Conservation (phyloP, 1,140 invertebrate species). For the Vanessa tameamea region DNA sequence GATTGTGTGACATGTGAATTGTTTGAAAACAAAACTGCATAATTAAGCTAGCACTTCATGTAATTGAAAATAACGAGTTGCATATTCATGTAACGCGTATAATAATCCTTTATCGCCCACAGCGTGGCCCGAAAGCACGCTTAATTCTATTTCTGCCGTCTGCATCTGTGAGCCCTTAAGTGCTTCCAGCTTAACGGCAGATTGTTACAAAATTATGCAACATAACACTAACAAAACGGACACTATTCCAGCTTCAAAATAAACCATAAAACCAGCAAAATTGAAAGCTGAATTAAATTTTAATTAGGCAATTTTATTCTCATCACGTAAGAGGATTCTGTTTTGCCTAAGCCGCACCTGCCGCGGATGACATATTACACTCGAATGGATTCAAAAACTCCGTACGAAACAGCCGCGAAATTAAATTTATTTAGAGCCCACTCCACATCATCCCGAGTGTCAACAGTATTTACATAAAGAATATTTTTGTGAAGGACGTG, state of each 20-base stretch:
- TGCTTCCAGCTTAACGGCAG: constrained; percentile 49
- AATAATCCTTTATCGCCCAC: constrained; percentile 51
- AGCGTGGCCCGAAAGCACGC: constrained; percentile 27
- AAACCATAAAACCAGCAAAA: constrained; percentile 25
- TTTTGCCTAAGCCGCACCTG: constrained; percentile 49
- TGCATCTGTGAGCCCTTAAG: constrained; percentile 44
- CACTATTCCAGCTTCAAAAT: constrained; percentile 26
- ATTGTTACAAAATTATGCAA: constrained; percentile 30
- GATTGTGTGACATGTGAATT: constrained; percentile 42
- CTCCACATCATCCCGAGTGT: constrained; percentile 65
- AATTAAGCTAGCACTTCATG: constrained; percentile 40
- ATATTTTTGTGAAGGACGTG: constrained; percentile 70
- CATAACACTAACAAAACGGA: constrained; percentile 23
- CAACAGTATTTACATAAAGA: constrained; percentile 72
- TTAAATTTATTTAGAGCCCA: constrained; percentile 76
- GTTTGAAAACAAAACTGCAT: constrained; percentile 45
- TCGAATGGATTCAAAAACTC: constrained; percentile 61
- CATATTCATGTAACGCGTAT: constrained; percentile 55
- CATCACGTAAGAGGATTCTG: constrained; percentile 46
- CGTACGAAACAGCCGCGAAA: constrained; percentile 62
- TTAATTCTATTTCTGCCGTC: constrained; percentile 61
- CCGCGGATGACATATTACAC: constrained; percentile 52
- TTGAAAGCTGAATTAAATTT: constrained; percentile 41
- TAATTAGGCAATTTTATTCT: constrained; percentile 56
- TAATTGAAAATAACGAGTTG: constrained; percentile 67